phyloP scores from a whole-genome alignment of 2,888 invertebrate species.

The Elegia similella region DNA sequence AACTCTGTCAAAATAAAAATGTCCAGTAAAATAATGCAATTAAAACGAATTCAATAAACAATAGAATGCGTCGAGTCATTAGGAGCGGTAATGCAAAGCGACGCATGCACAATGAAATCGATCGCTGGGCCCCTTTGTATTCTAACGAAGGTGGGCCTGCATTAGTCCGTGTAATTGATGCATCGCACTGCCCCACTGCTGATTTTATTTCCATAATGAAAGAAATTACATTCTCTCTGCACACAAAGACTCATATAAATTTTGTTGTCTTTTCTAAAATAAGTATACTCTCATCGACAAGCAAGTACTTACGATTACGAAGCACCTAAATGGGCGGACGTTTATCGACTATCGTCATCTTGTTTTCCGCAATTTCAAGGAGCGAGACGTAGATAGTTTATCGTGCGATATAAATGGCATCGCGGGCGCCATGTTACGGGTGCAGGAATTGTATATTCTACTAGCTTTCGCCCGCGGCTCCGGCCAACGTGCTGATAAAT shows the following conservation, averaged over 20 bases:
- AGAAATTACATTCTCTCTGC: constrained; percentile 11
- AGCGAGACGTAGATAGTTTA: too few species aligned
- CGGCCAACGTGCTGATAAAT: too few species aligned
- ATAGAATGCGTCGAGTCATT: constrained; percentile 24
- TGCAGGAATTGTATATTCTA: too few species aligned
- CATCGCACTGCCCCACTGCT: constrained; percentile 36
- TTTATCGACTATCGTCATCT: too few species aligned
- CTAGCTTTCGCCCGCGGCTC: too few species aligned
- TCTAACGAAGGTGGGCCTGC: constrained; percentile 62
- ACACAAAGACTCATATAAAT: not conserved
- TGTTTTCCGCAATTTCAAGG: too few species aligned
- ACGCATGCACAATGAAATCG: constrained; percentile 50
- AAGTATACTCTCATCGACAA: too few species aligned
- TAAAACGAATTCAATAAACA: constrained; percentile 16
- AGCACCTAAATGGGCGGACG: too few species aligned
- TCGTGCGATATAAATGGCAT: too few species aligned
- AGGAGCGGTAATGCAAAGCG: constrained; percentile 20
- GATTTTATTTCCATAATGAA: constrained; percentile 33
- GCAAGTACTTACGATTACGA: too few species aligned
- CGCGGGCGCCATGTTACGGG: too few species aligned
- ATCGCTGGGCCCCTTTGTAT: constrained; percentile 61
- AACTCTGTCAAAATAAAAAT: constrained; percentile 14
- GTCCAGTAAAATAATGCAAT: not conserved
- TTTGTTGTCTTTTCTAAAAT: not conserved
- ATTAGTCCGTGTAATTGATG: constrained; percentile 61